Conservation (phyloP, 2,113 vertebrate species). For the Dasypus novemcinctus region DNA sequence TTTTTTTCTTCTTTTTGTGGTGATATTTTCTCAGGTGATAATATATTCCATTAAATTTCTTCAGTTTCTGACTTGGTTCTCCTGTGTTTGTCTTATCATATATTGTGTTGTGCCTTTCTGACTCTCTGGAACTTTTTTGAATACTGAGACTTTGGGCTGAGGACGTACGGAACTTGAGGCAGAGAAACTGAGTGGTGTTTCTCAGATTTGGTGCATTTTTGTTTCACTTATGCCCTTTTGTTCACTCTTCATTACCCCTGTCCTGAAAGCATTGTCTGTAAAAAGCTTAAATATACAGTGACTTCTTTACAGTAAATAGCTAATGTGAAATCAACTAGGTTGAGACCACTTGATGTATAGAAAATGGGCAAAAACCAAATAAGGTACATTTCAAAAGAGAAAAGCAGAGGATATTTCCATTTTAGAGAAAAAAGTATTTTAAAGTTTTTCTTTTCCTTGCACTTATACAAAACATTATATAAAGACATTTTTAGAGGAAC, state of each 20-base stretch:
- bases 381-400: slow-evolving; percentile 49
- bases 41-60: background rate
- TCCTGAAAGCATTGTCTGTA: slow-evolving; percentile 21
- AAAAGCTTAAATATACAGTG: background rate
- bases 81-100: background rate
- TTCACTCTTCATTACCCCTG: background rate
- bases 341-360: slow-evolving; percentile 38
- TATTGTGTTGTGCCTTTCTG: slow-evolving; percentile 3
- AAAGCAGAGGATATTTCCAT: slow-evolving; percentile 11
- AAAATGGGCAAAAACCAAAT: slow-evolving; percentile 43
- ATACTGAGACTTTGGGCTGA: slow-evolving; percentile 46
- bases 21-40: slow-evolving; percentile 22
- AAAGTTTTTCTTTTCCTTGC: slow-evolving; percentile 8
- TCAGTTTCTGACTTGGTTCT: slow-evolving; percentile 35
- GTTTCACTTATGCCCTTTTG: slow-evolving; percentile 24
- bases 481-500: slow-evolving; percentile 37
- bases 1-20: slow-evolving; percentile 42
- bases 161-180: slow-evolving; percentile 36
- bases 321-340: slow-evolving; percentile 10
- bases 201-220: slow-evolving; percentile 22
- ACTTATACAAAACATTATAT: background rate
- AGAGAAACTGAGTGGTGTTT: slow-evolving; percentile 46
- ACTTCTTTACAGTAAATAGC: slow-evolving; percentile 23
- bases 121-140: slow-evolving; percentile 19
- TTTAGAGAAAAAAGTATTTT: slow-evolving; percentile 33